Conservation (phyloP, 2,797 vertebrate genomes). For the Linurgus olivaceus region DNA sequence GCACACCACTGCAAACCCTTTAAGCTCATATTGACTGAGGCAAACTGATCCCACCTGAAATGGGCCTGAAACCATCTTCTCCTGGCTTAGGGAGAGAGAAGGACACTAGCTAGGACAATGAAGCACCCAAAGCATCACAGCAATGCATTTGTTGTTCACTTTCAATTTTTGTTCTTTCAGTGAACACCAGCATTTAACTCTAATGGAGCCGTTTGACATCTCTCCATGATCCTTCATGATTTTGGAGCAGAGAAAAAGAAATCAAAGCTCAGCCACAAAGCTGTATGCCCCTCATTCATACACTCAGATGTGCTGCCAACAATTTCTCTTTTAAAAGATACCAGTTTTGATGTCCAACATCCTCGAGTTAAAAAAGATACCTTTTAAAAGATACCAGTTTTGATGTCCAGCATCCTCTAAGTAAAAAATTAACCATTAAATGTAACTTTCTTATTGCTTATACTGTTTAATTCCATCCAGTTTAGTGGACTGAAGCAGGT, state of each 20-base stretch:
- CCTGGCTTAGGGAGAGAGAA: background rate
- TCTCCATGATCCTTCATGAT: background rate
- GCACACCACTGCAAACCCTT: rapidly evolving
- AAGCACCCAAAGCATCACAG: background rate
- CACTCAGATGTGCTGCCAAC: background rate
- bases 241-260: background rate
- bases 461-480: background rate
- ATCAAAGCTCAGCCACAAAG: background rate
- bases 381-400: background rate
- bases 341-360: background rate
- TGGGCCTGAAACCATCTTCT: background rate
- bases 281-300: background rate
- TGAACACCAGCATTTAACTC: background rate
- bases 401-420: background rate
- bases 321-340: background rate
- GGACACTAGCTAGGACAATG: background rate
- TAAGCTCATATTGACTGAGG: background rate
- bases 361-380: background rate
- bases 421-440: background rate
- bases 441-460: background rate
- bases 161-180: background rate
- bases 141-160: background rate
- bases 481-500: background rate
- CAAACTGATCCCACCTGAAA: background rate
- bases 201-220: background rate